Evolutionary conservation across 2,113 vertebrate genomes (phyloP).

Genomic region (Corvus hawaiiensis): DNA sequence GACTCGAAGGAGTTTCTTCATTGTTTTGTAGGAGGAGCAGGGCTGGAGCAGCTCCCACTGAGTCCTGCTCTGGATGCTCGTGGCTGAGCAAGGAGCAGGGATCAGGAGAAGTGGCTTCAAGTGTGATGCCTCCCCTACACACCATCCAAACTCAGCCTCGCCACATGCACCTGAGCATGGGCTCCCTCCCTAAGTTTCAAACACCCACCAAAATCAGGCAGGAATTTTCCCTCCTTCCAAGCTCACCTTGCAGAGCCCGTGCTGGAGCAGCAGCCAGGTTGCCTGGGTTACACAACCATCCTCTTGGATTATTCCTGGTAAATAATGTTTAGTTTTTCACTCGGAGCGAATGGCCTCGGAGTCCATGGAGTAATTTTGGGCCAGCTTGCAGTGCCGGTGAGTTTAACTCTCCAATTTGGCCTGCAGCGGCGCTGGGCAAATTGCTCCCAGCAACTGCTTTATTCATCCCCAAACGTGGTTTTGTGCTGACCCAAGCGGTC

Average conservation of each 20-base stretch:
- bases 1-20: accelerated
- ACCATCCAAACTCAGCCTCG: background rate
- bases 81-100: background rate
- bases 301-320: background rate
- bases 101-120: background rate
- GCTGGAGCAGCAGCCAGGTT: background rate
- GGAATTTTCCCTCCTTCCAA: background rate
- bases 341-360: background rate
- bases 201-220: background rate
- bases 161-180: accelerated
- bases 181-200: background rate
- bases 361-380: background rate
- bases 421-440: background rate
- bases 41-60: background rate
- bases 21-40: background rate
- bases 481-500: conserved; percentile 36
- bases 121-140: background rate
- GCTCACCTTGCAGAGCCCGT: background rate
- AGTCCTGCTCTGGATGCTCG: accelerated
- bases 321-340: background rate
- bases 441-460: background rate
- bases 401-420: conserved; percentile 29
- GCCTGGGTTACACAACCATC: background rate
- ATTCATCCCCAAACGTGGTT: background rate
- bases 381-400: background rate